These are phyloP conservation scores for Mormoops blainvillei DNA, from an alignment of 2,113 vertebrate species.

Conservation along the genomic window DNA sequence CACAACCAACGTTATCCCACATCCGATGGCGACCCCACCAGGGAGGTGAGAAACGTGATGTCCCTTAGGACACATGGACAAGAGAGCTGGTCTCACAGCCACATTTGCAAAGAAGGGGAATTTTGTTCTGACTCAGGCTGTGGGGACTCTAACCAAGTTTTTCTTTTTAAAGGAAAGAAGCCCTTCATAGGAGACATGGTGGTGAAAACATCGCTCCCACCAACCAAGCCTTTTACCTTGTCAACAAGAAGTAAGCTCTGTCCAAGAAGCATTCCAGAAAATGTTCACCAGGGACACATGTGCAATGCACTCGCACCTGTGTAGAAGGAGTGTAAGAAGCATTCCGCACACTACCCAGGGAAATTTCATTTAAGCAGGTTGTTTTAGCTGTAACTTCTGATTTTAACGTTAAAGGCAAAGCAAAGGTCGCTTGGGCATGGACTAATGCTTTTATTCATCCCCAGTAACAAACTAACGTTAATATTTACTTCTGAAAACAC, in stretches of 20 bases:
- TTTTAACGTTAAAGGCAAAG: neutral
- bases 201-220: neutral
- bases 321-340: neutral
- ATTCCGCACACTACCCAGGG: neutral
- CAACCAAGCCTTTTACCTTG: neutral
- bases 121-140: neutral
- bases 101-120: neutral
- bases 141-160: neutral
- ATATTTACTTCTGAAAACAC: conserved; percentile 53
- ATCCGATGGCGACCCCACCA: neutral
- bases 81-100: neutral
- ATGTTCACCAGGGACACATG: neutral
- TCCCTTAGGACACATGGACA: neutral
- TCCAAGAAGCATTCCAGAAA: neutral
- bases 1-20: neutral
- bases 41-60: neutral
- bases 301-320: neutral
- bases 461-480: conserved; percentile 36
- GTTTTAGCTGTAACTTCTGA: neutral
- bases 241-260: neutral
- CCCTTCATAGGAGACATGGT: neutral
- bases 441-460: conserved; percentile 19
- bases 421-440: neutral
- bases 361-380: neutral
- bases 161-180: neutral